These are phyloP conservation scores for Cataglyphis livida DNA, from an alignment of 2,888 invertebrate genomes.

Conservation along the genomic window DNA sequence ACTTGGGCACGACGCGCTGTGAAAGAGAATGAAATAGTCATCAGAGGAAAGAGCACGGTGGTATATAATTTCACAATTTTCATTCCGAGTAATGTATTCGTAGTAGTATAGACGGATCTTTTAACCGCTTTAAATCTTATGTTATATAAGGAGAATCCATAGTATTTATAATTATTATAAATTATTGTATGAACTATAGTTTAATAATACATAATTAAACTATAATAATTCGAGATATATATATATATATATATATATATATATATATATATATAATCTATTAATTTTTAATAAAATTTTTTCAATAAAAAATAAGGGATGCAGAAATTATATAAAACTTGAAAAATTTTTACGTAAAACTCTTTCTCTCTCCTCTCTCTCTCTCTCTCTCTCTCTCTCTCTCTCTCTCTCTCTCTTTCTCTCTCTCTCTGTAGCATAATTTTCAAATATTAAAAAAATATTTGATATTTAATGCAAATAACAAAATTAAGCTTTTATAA, in stretches of 20 bases:
- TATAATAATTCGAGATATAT: neutral
- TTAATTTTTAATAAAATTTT: too few species aligned
- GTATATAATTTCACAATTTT: conserved; percentile 43
- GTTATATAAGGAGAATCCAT: neutral
- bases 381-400: neutral
- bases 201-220: neutral
- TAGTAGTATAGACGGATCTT: conserved; percentile 9
- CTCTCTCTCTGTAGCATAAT: neutral
- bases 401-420: too few species aligned
- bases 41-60: conserved; percentile 28
- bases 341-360: neutral
- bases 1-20: conserved; percentile 45
- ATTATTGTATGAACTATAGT: neutral
- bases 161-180: neutral
- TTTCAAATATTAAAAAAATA: neutral
- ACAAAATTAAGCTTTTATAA: neutral
- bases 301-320: neutral
- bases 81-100: conserved; percentile 6
- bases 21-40: conserved; percentile 53
- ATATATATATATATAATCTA: neutral
- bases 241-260: neutral
- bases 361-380: too few species aligned
- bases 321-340: neutral
- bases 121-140: conserved; percentile 2
- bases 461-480: neutral